A percentile compares a stretch with the other conserved stretches of the same genome.
These are phyloP conservation scores for Brachionus sp. DNA, from an alignment of 1,140 invertebrate genomes.

Conservation along the genomic window DNA sequence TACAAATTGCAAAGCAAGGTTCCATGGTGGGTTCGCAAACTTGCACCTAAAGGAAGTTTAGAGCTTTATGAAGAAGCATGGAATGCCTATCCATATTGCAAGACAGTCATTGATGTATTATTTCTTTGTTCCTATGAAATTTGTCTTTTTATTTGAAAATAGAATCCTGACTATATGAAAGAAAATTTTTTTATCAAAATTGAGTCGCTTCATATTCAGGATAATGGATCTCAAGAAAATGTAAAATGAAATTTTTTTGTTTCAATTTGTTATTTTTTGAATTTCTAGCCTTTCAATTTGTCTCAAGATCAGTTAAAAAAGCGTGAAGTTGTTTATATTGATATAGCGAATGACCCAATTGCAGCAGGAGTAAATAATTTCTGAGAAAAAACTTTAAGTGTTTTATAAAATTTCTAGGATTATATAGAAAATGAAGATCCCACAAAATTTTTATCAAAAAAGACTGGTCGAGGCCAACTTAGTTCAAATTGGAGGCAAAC, in stretches of 20 bases:
- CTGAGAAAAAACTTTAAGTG: background rate
- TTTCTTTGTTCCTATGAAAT: background rate
- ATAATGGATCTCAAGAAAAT: slow-evolving; percentile 63
- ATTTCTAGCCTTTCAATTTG: slow-evolving; percentile 78
- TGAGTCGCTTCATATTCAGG: slow-evolving; percentile 89
- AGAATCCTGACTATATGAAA: slow-evolving; percentile 99
- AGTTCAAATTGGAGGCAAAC: slow-evolving; percentile 59
- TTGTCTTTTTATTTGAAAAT: slow-evolving; percentile 19
- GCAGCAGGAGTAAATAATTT: slow-evolving; percentile 37
- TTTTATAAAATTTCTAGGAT: slow-evolving; percentile 62
- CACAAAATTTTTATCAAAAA: slow-evolving; percentile 79
- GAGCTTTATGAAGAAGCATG: slow-evolving; percentile 98
- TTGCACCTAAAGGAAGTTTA: slow-evolving; percentile 91
- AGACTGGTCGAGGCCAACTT: slow-evolving; percentile 89
- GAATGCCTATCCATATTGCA: slow-evolving; percentile 99
- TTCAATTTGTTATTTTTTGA: slow-evolving; percentile 46
- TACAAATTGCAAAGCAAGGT: slow-evolving; percentile 80
- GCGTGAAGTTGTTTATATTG: slow-evolving; percentile 82
- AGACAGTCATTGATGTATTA: slow-evolving; percentile 78
- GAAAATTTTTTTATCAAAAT: slow-evolving; percentile 93
- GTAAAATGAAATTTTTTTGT: slow-evolving; percentile 46
- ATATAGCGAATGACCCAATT: slow-evolving; percentile 81
- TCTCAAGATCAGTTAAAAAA: slow-evolving; percentile 78
- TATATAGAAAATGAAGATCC: slow-evolving; percentile 87
- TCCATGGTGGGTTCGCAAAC: slow-evolving; percentile 69